Percentiles rank a stretch among this genome's conserved stretches.
phyloP scores from a whole-genome alignment of 1,140 invertebrate genomes.

The Aphis gossypii region DNA sequence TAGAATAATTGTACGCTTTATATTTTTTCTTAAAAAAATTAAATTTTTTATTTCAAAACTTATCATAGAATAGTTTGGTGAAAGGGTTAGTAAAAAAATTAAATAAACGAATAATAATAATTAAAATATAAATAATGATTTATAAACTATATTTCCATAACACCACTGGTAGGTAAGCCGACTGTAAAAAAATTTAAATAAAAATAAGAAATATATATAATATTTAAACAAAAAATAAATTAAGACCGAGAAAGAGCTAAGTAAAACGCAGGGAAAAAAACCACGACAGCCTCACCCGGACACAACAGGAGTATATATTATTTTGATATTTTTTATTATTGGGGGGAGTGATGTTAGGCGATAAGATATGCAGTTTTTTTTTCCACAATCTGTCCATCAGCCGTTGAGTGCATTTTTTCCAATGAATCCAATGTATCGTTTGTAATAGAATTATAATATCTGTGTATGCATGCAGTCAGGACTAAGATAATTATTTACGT shows the following conservation, averaged over 20 bases:
- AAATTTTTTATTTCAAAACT: slow-evolving; percentile 50
- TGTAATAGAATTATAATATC: slow-evolving; percentile 58
- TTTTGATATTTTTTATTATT: slow-evolving; percentile 48
- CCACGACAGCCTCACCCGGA: slow-evolving; percentile 56
- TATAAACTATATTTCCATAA: slow-evolving; percentile 56
- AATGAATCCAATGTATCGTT: slow-evolving; percentile 53
- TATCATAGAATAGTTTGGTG: slow-evolving; percentile 58
- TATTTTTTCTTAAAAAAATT: slow-evolving; percentile 40
- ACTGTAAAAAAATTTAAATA: slow-evolving; percentile 53
- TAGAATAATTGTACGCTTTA: slow-evolving; percentile 54
- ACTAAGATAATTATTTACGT: slow-evolving; percentile 58
- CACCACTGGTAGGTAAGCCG: slow-evolving; percentile 58
- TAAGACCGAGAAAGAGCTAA: slow-evolving; percentile 55
- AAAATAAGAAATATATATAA: slow-evolving; percentile 19
- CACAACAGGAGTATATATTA: slow-evolving; percentile 54
- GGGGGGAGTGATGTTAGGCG: slow-evolving; percentile 41
- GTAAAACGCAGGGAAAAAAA: slow-evolving; percentile 52
- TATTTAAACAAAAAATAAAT: neutral
- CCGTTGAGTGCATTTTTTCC: slow-evolving; percentile 56
- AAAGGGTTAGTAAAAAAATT: slow-evolving; percentile 55
- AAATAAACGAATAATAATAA: slow-evolving; percentile 45
- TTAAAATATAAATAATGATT: slow-evolving; percentile 52
- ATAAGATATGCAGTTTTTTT: slow-evolving; percentile 49
- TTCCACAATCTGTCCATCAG: slow-evolving; percentile 58
- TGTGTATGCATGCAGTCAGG: slow-evolving; percentile 52